These are phyloP conservation scores for Linepithema humile DNA, from an alignment of 1,140 invertebrate genomes.

Conservation along the genomic window DNA sequence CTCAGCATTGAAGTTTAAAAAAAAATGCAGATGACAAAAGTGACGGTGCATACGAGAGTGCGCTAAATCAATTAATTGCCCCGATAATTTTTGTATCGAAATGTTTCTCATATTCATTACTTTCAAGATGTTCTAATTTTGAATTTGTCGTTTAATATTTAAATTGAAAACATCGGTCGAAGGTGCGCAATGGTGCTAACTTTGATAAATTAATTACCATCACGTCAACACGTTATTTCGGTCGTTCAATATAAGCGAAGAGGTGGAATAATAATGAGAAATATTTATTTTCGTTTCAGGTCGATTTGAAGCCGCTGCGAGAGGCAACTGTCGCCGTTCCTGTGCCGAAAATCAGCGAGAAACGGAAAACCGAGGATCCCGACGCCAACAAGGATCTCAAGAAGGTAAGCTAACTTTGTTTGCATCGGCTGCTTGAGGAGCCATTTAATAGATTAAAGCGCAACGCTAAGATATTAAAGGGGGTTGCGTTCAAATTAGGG, in stretches of 20 bases:
- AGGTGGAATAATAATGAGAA: not conserved
- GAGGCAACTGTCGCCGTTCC: conserved; percentile 81
- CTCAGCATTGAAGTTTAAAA: no score
- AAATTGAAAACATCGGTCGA: no score
- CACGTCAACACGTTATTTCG: not conserved
- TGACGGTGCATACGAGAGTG: no score
- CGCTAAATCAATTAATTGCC: no score
- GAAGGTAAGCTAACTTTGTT: conserved; percentile 78
- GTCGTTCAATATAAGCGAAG: no score
- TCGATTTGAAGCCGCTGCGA: conserved; percentile 82
- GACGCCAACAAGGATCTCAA: conserved; percentile 84
- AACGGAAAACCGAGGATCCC: conserved; percentile 83
- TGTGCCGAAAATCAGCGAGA: conserved; percentile 81
- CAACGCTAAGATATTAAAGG: not conserved
- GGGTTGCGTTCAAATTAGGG: not conserved
- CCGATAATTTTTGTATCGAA: no score
- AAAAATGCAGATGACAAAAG: no score
- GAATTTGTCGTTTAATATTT: no score
- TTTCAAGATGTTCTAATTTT: no score
- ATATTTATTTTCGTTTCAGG: conserved; percentile 75
- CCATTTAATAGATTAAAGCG: conserved; percentile 19
- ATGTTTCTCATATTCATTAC: no score
- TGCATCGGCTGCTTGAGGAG: conserved; percentile 9
- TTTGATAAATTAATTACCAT: no score
- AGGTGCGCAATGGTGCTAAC: no score